Conservation (phyloP, 2,113 vertebrate genomes). For the Meles meles region DNA sequence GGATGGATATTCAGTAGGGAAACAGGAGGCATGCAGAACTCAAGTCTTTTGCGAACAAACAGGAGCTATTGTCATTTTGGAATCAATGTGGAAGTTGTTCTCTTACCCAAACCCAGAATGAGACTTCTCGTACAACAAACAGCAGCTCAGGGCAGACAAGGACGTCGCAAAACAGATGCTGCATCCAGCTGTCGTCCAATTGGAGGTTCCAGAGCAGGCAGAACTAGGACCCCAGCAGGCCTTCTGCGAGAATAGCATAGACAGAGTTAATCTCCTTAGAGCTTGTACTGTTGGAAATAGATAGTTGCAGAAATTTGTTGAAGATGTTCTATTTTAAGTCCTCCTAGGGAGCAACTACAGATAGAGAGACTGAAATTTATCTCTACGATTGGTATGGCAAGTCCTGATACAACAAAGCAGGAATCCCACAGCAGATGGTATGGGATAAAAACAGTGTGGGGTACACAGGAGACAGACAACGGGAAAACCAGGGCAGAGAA, state of each 20-base stretch:
- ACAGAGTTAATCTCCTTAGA: neutral
- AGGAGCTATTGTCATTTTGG: neutral
- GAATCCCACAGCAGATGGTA: neutral
- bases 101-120: neutral
- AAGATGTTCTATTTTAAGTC: neutral
- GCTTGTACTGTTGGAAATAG: neutral
- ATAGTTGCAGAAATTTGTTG: neutral
- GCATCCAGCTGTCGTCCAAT: neutral
- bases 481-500: neutral
- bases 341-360: neutral
- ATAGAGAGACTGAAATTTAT: neutral
- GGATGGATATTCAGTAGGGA: neutral
- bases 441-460: neutral
- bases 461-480: rapidly evolving
- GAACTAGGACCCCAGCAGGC: neutral
- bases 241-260: neutral
- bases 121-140: neutral
- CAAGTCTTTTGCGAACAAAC: neutral
- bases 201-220: neutral
- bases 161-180: neutral
- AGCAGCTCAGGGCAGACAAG: neutral
- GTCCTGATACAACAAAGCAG: neutral
- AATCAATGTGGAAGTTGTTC: neutral
- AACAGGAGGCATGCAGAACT: neutral
- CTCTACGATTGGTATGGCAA: neutral